phyloP scores from a whole-genome alignment of 2,113 vertebrate genomes.

The Cnemophilus loriae region DNA sequence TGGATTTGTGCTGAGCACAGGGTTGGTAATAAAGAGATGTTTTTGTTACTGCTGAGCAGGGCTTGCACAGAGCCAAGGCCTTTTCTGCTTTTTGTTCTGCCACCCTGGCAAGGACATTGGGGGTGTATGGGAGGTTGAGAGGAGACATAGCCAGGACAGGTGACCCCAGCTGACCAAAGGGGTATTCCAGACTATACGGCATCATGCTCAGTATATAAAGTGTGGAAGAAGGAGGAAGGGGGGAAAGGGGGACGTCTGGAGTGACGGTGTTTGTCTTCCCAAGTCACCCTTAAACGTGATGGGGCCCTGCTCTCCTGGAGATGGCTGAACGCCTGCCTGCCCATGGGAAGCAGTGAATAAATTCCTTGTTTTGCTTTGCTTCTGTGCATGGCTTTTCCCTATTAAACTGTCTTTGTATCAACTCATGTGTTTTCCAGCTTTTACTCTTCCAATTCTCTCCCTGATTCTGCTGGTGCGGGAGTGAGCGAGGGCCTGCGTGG shows the following conservation, averaged over 20 bases:
- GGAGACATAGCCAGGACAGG: background rate
- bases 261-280: background rate
- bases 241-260: too few relatives aligned
- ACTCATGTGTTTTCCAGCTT: background rate
- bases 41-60: background rate
- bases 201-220: too few relatives aligned
- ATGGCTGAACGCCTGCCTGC: background rate
- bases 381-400: background rate
- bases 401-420: background rate
- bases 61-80: background rate
- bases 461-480: accelerated
- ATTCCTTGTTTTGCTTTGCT: background rate
- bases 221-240: background rate
- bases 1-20: background rate
- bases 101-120: accelerated
- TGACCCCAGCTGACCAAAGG: background rate
- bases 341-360: background rate
- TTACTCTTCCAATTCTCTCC: background rate
- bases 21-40: background rate
- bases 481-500: accelerated
- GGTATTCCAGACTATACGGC: background rate
- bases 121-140: accelerated
- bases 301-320: background rate
- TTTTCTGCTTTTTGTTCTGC: accelerated
- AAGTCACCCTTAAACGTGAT: accelerated